Conservation (phyloP, 2,113 vertebrate species). For the Misgurnus anguillicaudatus region DNA sequence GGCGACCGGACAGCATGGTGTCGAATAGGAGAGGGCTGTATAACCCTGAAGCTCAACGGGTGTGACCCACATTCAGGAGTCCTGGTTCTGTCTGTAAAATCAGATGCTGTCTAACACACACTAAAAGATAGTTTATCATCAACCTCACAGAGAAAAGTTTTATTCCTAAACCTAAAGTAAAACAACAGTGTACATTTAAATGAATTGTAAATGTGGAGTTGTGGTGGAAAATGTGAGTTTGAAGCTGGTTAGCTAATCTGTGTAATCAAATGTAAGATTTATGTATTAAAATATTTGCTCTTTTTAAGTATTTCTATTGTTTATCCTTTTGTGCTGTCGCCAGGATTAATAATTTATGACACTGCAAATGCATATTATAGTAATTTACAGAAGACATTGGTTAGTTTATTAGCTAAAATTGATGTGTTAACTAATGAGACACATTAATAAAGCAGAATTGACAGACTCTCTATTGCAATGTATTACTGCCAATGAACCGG, state of each 20-base stretch:
- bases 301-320: no score
- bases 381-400: not conserved
- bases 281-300: no score
- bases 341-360: not conserved
- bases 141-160: not conserved
- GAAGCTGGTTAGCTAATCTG: no score
- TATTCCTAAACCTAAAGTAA: not conserved
- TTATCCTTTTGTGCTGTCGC: no score
- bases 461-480: not conserved
- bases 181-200: no score
- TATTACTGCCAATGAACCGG: no score
- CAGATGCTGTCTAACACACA: no score
- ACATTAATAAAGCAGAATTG: not conserved
- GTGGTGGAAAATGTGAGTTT: no score
- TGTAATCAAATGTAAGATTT: no score
- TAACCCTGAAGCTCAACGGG: not conserved
- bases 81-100: no score
- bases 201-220: no score
- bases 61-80: conserved; percentile 26
- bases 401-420: not conserved
- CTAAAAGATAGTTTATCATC: no score
- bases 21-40: not conserved
- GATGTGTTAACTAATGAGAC: not conserved
- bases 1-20: not conserved
- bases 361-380: not conserved